Base-by-base conservation (phyloP, 2,888 invertebrate species). In the Epiblema foenella region DNA sequence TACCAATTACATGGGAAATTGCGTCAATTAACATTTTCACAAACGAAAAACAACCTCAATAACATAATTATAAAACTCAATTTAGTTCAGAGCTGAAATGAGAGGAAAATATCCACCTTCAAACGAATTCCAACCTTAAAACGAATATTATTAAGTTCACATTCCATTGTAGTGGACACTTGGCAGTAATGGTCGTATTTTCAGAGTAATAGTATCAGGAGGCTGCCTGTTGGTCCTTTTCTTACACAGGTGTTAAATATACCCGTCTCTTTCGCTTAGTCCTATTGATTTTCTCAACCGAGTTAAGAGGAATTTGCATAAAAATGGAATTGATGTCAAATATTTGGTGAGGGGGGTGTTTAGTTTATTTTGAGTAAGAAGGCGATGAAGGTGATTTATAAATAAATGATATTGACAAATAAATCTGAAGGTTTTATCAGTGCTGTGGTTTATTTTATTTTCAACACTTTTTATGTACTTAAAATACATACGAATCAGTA, bases 221-320 rank as follows among this genome's bases (percentile, higher is more conserved):
- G 78, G 78, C 78, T 78, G 76, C 70, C 74, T 71, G 66, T 72
- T 76, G 75, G 12, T 85, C 79, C 73, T 74, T 74, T 20, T 84
- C 77, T 73, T 4, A 42, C 76, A 12, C 39, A 56, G 3, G 24
- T 0, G 18, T 15, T 17, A n/a, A 0, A 5, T 77, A 71, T 52
- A 2, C 12, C 76, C 66, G 17, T 87, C 84, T 75, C 79, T 74
- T 24, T 76, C 81, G 68, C 72, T 73, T 75, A 73, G 79, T 79
- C 85, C 82, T 89, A 89, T 89, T 89, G 89, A 89, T 89, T 89
- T 89, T 89, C 85, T 77, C 76, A 20, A 77, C 76, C 76, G 78
- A 79, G 74, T 79, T 82, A 82, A 81, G 81, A 83, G 83, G 78
- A 82, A 87, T 88, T 86, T 87, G 83, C 86, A 88, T 88, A 85